phyloP scores from a whole-genome alignment of 2,797 vertebrate species.

The Enteromius treurensis region DNA sequence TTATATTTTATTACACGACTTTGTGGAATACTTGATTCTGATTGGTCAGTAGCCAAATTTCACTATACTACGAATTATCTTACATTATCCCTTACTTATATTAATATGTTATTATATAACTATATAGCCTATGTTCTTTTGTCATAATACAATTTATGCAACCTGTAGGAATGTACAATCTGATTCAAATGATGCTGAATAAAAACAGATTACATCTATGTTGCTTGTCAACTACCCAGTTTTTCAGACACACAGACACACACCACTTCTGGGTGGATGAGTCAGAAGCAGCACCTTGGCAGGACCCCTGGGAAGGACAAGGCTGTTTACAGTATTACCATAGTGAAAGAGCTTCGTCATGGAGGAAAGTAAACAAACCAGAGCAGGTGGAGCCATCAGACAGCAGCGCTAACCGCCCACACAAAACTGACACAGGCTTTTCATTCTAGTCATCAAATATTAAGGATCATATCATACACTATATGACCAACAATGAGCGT shows the following conservation, averaged over 20 bases:
- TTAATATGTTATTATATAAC: too few species aligned
- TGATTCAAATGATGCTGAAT: background rate
- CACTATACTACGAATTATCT: too few species aligned
- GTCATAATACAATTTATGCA: background rate
- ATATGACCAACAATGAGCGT: background rate
- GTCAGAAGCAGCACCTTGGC: conserved; percentile 38
- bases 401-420: conserved; percentile 19
- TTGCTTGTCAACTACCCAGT: background rate
- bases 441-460: conserved; percentile 11
- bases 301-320: conserved; percentile 35
- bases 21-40: too few species aligned
- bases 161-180: background rate
- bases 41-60: too few species aligned
- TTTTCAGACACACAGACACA: conserved; percentile 1
- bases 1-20: too few species aligned
- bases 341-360: conserved; percentile 44
- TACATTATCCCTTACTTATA: too few species aligned
- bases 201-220: background rate
- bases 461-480: background rate
- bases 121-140: too few species aligned
- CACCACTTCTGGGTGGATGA: conserved; percentile 19
- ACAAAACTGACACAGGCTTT: background rate
- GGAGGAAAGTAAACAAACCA: conserved; percentile 42
- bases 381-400: conserved; percentile 20
- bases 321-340: conserved; percentile 43